A percentile compares a stretch with the other conserved stretches of the same genome.
phyloP scores from a whole-genome alignment of 2,888 invertebrate species.

The Polydesmus complanatus region DNA sequence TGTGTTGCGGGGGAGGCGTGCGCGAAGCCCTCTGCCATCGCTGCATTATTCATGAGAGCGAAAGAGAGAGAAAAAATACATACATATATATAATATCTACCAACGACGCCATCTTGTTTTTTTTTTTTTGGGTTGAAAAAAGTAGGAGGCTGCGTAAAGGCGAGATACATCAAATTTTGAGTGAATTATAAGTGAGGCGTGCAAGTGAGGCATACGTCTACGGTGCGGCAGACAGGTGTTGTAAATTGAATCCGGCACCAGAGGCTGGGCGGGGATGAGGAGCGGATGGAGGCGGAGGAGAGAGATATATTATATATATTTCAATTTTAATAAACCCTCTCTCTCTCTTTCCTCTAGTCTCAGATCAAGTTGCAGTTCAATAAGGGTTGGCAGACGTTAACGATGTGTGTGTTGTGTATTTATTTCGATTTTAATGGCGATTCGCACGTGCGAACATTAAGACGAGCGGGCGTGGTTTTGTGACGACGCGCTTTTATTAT shows the following conservation, averaged over 20 bases:
- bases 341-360: too few relatives aligned
- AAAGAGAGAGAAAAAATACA: neutral
- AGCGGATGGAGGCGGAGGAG: neutral
- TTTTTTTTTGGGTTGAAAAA: neutral
- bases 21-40: neutral
- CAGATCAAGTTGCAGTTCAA: neutral
- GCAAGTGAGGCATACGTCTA: neutral
- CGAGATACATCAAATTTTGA: neutral
- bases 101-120: too few relatives aligned
- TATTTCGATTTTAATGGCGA: neutral
- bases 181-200: neutral
- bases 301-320: neutral
- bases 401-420: neutral
- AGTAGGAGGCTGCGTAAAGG: neutral
- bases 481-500: neutral
- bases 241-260: neutral
- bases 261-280: neutral
- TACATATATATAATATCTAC: too few relatives aligned
- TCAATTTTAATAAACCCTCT: neutral
- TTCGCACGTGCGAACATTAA: neutral
- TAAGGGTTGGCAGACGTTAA: neutral
- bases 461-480: neutral
- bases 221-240: neutral
- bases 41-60: neutral
- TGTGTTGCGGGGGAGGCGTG: neutral